Base-by-base conservation (phyloP, 1,140 invertebrate genomes). In the Triops longicaudatus region DNA sequence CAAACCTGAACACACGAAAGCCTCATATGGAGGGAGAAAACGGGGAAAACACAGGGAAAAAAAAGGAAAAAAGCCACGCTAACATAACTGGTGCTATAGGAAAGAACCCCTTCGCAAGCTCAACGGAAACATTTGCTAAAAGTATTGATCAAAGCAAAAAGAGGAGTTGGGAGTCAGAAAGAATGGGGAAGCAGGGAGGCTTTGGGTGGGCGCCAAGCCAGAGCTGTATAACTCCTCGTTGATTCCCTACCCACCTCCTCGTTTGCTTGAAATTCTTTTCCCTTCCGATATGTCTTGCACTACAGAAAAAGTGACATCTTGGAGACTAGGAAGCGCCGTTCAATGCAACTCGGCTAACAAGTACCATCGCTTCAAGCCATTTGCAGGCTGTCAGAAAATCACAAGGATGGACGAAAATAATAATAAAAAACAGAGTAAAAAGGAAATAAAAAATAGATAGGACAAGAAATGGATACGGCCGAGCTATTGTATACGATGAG, bases 121-220 rank as follows among this genome's bases (percentile, higher is more conserved):
- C 50, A 63, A 63, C 50, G 50, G 50, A 63, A 63, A 63, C 50
- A 63, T 63, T 63, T 63, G 50, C 50, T 63, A 63, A 63, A 63
- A 63, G 50, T 63, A 63, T 63, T 63, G 50, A 63, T 63, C 50
- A 63, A 63, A 63, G 50, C 50, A 63, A 63, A 63, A 63, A 63
- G 50, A 63, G 50, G 50, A 63, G 50, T 4, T 22, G 50, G n/a
- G 50, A 63, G 50, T 63, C 50, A 63, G 50, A 22, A 63, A 63
- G 22, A 63, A 63, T 17, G 50, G 50, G 50, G 22, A 63, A 63
- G 50, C 50, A 63, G 50, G 50, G 44, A 63, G 44, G 44, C 44
- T 63, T 63, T 5, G 14, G 22, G 5, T 63, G 44, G 50, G 50
- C 17, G 50, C 22, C 50, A 17, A 22, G 50, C 6, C 22, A 22